Evolutionary conservation across 2,113 vertebrate genomes (phyloP), one percentile per base, ranked within the genome.

Genomic region (Bambusicola thoracicus): DNA sequence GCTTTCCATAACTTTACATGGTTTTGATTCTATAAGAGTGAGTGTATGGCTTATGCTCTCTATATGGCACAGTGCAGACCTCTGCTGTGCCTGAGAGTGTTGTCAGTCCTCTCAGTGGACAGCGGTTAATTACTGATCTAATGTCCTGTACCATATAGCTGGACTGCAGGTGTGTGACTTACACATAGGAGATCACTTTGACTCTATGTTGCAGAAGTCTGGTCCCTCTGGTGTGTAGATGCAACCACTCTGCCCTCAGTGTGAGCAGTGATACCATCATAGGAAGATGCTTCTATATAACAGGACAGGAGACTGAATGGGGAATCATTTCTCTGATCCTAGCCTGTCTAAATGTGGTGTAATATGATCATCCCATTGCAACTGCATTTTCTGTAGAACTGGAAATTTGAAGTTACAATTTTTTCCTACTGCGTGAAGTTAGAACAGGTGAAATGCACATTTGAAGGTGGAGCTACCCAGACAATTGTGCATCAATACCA

Each of bases 81-180:
- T 89, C 53, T 55, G 43, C 30, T 55, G 10, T 7, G 7, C 6
- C 16, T 22, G 27, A 59, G n/a, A 30, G 48, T 4, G 12, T 27
- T 46, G 73, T 12, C 13, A 29, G 1, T 63, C 34, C 78, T 81
- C 32, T 59, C 49, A 70, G 66, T 22, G 77, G 32, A 63, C 1
- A 15, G 38, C 15, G 4, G 13, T 75, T 82, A 27, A 49, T 81
- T 81, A 69, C 13, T 11, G 55, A 32, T 51, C 29, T 65, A 19
- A 18, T 56, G 41, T 9, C 34, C 9, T 27, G 8, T 29, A 21
- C 11, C 0, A 0, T 4, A 11, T 53, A 19, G 30, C 8, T 74
- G 43, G 29, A 7, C 10, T 75, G 13, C 25, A 79, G 46, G 72
- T 32, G 14, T 14, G n/a, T 21, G 40, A 11, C 20, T 40, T 83